Percentiles rank a stretch among this genome's conserved stretches.
phyloP scores from a whole-genome alignment of 2,888 invertebrate species.

The Nymphalis urticae region DNA sequence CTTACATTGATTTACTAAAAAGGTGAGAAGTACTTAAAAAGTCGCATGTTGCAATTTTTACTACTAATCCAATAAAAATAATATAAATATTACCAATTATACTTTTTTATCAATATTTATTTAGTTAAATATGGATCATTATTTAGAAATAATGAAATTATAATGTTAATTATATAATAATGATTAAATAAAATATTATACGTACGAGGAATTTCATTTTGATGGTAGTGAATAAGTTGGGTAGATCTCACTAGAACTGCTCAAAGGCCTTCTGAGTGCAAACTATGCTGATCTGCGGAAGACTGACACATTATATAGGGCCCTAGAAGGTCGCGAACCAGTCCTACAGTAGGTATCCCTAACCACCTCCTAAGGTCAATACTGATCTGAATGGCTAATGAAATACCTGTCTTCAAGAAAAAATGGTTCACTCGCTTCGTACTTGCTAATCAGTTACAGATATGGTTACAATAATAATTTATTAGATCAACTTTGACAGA shows the following conservation, averaged over 20 bases:
- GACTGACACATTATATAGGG: slow-evolving; percentile 64
- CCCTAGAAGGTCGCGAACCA: slow-evolving; percentile 64
- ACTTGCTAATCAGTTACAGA: slow-evolving; percentile 49
- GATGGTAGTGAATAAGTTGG: slow-evolving; percentile 44
- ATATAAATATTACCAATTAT: too few relatives aligned
- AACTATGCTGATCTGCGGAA: slow-evolving; percentile 68
- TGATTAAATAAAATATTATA: slow-evolving; percentile 39
- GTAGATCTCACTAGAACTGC: slow-evolving; percentile 76
- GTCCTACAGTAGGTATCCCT: slow-evolving; percentile 48
- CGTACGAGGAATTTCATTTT: slow-evolving; percentile 78
- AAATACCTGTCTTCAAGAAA: slow-evolving; percentile 61
- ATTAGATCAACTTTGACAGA: slow-evolving; percentile 44
- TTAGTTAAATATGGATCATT: neutral
- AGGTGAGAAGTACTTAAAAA: neutral
- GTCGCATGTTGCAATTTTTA: neutral
- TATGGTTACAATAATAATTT: slow-evolving; percentile 55
- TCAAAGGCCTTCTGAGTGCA: slow-evolving; percentile 70
- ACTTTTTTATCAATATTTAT: neutral
- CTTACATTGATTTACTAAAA: slow-evolving; percentile 5
- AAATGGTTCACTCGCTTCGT: slow-evolving; percentile 42
- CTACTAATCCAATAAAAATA: neutral
- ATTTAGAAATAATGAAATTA: neutral
- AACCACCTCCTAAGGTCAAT: slow-evolving; percentile 63
- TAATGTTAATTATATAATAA: neutral
- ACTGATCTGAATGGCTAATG: slow-evolving; percentile 66